Evolutionary conservation across 2,797 vertebrate genomes (phyloP).

Genomic region (Phyllotis vaccarum): DNA sequence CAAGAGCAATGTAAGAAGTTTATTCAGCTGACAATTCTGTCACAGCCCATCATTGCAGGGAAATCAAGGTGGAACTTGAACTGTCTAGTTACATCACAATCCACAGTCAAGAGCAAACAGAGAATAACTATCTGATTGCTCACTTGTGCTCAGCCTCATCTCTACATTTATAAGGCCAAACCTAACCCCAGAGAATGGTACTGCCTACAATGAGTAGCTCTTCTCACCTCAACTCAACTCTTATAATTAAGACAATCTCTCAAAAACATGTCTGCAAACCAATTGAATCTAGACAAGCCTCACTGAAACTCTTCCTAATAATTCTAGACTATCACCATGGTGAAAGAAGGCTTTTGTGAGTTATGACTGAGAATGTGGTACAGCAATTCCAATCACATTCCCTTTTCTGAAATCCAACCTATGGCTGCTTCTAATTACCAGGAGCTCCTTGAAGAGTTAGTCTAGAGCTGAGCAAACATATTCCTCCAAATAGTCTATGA

Average conservation of each 20-base stretch:
- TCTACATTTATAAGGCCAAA: not conserved
- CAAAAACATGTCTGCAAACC: too few relatives aligned
- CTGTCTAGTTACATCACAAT: not conserved
- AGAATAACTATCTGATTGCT: not conserved
- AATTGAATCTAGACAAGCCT: not conserved
- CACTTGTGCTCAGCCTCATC: not conserved
- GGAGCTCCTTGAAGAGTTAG: not conserved
- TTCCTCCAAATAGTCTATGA: not conserved
- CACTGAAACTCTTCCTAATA: not conserved
- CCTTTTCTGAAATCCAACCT: not conserved
- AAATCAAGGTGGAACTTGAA: not conserved
- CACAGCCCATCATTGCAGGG: not conserved
- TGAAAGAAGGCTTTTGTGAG: not conserved
- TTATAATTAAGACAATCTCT: not conserved
- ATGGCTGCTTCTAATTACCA: not conserved
- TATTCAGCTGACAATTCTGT: not conserved
- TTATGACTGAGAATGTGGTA: not conserved
- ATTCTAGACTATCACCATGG: not conserved
- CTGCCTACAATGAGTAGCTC: not conserved
- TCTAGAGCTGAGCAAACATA: not conserved
- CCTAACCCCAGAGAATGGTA: not conserved
- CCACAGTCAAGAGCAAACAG: not conserved
- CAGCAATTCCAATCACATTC: not conserved
- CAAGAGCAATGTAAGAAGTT: not conserved
- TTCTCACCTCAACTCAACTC: not conserved